phyloP scores from a whole-genome alignment of 2,888 invertebrate species.

The Apotomis betuletana region DNA sequence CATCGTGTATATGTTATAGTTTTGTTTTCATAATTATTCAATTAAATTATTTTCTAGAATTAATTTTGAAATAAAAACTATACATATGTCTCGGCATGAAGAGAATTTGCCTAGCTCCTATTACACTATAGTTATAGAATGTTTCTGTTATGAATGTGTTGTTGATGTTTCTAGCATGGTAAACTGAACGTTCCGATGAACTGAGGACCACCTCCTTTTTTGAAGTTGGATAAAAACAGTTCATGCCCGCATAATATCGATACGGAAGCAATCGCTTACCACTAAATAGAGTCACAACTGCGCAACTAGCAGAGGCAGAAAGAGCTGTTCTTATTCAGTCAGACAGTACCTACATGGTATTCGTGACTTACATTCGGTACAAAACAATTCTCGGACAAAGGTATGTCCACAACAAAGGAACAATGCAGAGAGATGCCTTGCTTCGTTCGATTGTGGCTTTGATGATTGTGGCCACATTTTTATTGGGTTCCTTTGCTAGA shows the following conservation, averaged over 20 bases:
- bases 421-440: constrained; percentile 76
- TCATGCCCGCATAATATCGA: background rate
- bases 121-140: too few species aligned
- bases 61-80: too few species aligned
- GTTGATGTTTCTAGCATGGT: too few species aligned
- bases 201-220: too few species aligned
- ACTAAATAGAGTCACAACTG: constrained; percentile 69
- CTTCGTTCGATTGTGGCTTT: constrained; percentile 71
- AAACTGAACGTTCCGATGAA: too few species aligned
- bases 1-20: too few species aligned
- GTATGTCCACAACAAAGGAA: constrained; percentile 81
- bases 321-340: constrained; percentile 73
- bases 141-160: too few species aligned
- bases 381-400: constrained; percentile 83
- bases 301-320: constrained; percentile 52
- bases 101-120: too few species aligned
- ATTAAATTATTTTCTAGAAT: too few species aligned
- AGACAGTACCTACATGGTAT: constrained; percentile 72
- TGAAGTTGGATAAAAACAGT: too few species aligned
- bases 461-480: constrained; percentile 43
- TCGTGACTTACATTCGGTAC: constrained; percentile 83
- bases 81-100: too few species aligned
- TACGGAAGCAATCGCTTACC: constrained; percentile 10
- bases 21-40: too few species aligned
- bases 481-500: constrained; percentile 41